Evolutionary conservation across 2,113 vertebrate species (phyloP), one percentile per base, ranked within the genome.

Genomic region (Strix aluco): DNA sequence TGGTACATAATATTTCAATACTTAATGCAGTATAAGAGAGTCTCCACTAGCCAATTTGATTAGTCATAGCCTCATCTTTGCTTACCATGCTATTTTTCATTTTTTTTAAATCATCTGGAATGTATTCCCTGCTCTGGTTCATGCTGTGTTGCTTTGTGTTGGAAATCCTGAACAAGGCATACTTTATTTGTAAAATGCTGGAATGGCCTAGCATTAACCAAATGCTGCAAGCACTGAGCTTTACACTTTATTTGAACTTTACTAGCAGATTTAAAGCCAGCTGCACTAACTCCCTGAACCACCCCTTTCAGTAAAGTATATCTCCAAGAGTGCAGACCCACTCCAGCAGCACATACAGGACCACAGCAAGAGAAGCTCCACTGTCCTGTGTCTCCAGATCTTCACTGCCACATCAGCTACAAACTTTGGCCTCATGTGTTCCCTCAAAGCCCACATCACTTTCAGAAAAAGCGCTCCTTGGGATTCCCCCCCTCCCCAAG

Each of bases 21-120:
- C 47, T 86, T 82, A 87, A 87, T 80, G 66, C 78, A 73, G 38
- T 95, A 73, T 59, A 75, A 91, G 30, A 65, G 42, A 89, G 36
- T 40, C 81, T 92, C 57, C 73, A 58, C 91, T 80, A 94, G 91
- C 96, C 92, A 94, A 63, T 85, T 96, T 96, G 91, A 90, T 94
- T 95, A 95, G 92, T 94, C 94, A 96, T 80, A 95, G 87, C 54
- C 62, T 88, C 87, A 51, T 95, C 81, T 92, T 91, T 92, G 94
- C 89, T 95, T 95, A 96, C 58, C 38, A 54, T 16, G 63, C 42
- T 86, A 62, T 91, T 95, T 93, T 91, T 89, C 49, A 7, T 72
- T 74, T 88, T 72, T 93, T 90, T 51, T 42, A 70, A 88, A 75
- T 82, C 81, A 92, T 92, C 89, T 97, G 93, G 86, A 95, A 92